phyloP scores from a whole-genome alignment of 2,113 vertebrate species.

The Cettia cetti region DNA sequence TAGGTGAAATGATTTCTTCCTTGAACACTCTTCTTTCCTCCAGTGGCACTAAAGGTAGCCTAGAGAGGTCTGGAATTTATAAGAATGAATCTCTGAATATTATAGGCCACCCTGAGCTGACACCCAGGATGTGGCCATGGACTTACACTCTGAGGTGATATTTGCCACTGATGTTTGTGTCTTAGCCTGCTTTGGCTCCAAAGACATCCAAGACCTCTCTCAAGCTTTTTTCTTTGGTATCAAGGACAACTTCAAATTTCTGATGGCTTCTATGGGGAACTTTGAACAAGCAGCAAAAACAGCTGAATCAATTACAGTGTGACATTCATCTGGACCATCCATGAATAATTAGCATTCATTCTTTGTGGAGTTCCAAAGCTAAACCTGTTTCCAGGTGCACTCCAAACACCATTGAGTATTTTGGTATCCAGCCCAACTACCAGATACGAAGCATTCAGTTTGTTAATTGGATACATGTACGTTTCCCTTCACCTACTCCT shows the following conservation, averaged over 20 bases:
- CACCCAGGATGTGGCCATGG: neutral
- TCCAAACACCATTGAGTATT: neutral
- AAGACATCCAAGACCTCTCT: neutral
- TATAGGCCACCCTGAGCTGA: neutral
- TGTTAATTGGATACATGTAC: neutral
- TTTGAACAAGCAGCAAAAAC: neutral
- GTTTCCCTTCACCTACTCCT: neutral
- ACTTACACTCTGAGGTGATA: neutral
- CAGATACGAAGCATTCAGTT: neutral
- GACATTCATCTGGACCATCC: neutral
- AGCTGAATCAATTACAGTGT: neutral
- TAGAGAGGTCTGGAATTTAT: neutral
- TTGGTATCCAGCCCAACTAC: neutral
- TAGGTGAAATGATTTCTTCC: neutral
- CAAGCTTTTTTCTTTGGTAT: neutral
- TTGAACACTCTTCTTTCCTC: neutral
- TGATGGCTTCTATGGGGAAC: neutral
- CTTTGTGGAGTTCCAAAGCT: neutral
- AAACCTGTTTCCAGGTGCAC: neutral
- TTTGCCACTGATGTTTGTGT: neutral
- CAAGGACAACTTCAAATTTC: neutral
- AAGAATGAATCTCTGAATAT: neutral
- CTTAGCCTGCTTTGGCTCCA: neutral
- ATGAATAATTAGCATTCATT: neutral
- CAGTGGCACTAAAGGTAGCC: neutral